Evolutionary conservation across 2,888 invertebrate genomes (phyloP).

Genomic region (Agonopterix arenella): DNA sequence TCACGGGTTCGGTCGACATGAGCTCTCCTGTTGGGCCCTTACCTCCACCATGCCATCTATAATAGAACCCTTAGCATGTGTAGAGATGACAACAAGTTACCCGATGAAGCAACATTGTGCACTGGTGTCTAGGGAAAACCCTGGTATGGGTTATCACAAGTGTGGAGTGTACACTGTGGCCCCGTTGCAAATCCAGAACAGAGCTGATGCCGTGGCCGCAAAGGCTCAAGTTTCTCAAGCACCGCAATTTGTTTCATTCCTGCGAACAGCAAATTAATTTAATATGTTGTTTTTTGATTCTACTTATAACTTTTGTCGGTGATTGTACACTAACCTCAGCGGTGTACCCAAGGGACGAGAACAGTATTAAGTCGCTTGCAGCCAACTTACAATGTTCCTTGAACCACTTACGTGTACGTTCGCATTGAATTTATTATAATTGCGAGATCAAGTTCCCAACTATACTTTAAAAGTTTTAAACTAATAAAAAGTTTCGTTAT

Average conservation of each 20-base stretch:
- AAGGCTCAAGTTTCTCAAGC: too few relatives aligned
- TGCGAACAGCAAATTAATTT: too few relatives aligned
- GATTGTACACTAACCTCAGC: conserved; percentile 12
- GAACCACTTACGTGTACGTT: conserved; percentile 24
- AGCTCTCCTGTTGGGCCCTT: too few relatives aligned
- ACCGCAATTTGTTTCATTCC: too few relatives aligned
- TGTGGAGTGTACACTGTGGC: not conserved
- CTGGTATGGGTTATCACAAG: not conserved
- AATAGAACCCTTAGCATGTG: too few relatives aligned
- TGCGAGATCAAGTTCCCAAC: conserved; percentile 21
- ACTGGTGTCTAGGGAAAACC: not conserved
- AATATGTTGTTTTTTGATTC: too few relatives aligned
- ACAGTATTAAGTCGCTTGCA: conserved; percentile 32
- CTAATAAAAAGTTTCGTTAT: not conserved
- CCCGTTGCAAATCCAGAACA: not conserved
- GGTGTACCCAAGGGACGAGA: conserved; percentile 31
- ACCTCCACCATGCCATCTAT: too few relatives aligned
- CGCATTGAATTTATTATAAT: conserved; percentile 45
- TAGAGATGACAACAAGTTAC: not conserved
- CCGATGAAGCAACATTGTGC: not conserved
- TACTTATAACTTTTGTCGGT: not conserved
- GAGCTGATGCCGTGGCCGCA: too few relatives aligned
- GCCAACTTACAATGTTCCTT: conserved; percentile 31
- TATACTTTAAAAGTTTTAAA: conserved; percentile 6
- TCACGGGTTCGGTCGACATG: too few relatives aligned